Evolutionary conservation across 1,140 invertebrate species (phyloP).

Genomic region (Drosophila trapezifrons): DNA sequence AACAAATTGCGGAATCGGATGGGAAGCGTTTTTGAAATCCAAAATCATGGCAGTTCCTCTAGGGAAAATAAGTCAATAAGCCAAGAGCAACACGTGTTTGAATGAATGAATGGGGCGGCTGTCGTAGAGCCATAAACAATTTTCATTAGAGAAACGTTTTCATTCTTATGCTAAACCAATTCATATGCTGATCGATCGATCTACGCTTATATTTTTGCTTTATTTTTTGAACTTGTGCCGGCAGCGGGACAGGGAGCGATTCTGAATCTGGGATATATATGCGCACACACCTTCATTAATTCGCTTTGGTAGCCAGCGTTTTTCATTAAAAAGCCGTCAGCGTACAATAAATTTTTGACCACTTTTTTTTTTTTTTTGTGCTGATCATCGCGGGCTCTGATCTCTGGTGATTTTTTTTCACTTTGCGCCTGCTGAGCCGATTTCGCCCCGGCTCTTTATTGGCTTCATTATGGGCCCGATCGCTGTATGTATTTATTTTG

Average conservation of each 20-base stretch:
- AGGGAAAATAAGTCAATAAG: slow-evolving; percentile 66
- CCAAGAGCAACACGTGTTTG: slow-evolving; percentile 69
- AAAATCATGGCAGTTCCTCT: slow-evolving; percentile 28
- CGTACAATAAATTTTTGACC: slow-evolving; percentile 78
- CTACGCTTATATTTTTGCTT: slow-evolving; percentile 16
- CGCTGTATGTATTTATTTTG: slow-evolving; percentile 77
- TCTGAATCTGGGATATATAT: slow-evolving; percentile 57
- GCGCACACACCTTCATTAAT: slow-evolving; percentile 76
- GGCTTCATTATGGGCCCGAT: slow-evolving; percentile 70
- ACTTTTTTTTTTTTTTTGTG: slow-evolving; percentile 41
- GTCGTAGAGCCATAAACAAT: slow-evolving; percentile 60
- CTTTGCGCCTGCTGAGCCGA: slow-evolving; percentile 68
- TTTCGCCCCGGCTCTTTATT: slow-evolving; percentile 66
- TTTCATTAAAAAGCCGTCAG: slow-evolving; percentile 82
- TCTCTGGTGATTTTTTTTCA: slow-evolving; percentile 39
- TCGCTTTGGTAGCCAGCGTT: slow-evolving; percentile 78
- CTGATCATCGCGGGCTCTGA: slow-evolving; percentile 9
- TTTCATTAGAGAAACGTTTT: slow-evolving; percentile 79
- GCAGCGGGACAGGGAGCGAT: slow-evolving; percentile 19
- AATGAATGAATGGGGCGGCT: slow-evolving; percentile 61
- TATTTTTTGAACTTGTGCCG: slow-evolving; percentile 72
- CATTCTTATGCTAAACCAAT: slow-evolving; percentile 78
- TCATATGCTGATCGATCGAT: slow-evolving; percentile 76
- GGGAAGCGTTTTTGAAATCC: slow-evolving; percentile 5
- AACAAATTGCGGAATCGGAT: slow-evolving; percentile 50